These are phyloP conservation scores for Vespertilio murinus DNA, from an alignment of 2,797 vertebrate genomes.

Conservation along the genomic window DNA sequence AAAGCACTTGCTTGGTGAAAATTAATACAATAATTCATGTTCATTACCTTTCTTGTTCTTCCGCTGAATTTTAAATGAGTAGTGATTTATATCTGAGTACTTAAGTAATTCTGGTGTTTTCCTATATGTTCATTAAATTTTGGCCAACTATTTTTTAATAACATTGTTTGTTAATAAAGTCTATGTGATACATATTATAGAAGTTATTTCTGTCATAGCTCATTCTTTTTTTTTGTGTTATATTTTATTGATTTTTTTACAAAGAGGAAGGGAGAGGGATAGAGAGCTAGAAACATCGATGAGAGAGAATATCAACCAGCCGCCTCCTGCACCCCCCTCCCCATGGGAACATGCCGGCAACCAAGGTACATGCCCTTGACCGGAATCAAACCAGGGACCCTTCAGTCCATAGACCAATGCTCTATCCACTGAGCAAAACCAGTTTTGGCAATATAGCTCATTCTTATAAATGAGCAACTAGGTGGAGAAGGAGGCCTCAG, in stretches of 20 bases:
- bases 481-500: neutral
- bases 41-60: neutral
- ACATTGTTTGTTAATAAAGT: neutral
- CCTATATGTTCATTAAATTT: neutral
- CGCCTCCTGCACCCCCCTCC: no score
- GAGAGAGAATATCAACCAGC: no score
- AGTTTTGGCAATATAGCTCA: no score
- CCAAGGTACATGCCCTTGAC: no score
- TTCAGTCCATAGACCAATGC: no score
- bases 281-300: no score
- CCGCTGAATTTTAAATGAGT: conserved; percentile 33
- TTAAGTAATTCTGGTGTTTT: conserved; percentile 4
- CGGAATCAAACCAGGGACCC: no score
- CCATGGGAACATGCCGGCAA: no score
- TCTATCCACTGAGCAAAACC: no score
- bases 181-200: neutral
- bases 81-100: neutral
- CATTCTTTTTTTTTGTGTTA: no score
- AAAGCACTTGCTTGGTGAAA: conserved; percentile 24
- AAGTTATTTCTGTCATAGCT: neutral
- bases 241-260: no score
- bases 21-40: conserved; percentile 15
- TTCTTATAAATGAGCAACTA: neutral
- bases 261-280: no score
- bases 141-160: neutral